Evolutionary conservation across 2,888 invertebrate species (phyloP), one percentile per base, ranked within the genome.

Genomic region (Melanophora roralis): DNA sequence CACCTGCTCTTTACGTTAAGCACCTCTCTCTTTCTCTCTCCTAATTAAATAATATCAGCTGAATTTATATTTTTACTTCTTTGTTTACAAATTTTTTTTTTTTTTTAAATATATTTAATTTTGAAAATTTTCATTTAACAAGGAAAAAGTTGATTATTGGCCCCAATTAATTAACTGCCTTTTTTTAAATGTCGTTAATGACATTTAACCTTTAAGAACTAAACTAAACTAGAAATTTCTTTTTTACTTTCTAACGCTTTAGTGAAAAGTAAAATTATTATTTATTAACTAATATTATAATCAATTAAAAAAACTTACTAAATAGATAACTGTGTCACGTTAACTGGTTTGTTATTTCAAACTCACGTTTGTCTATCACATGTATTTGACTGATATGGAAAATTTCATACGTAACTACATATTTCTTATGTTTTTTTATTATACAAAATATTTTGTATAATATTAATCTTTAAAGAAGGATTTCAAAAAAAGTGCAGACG

Each of bases 311-410:
- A 45, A 60, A 53, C 60, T 27, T 60, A 47, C 34, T 43, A 45
- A 51, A 51, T 51, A 71, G 78, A n/a, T n/a, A n/a, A n/a, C n/a
- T 73, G 78, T 76, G 78, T 81, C 82, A 83, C 82, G 81, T 83
- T 83, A 81, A 72, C 47, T 73, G 57, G 57, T 75, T 74, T 16
- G 43, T 71, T 64, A 57, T 59, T 78, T 53, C 57, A 62, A 65
- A 55, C 76, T 83, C 82, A 83, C 82, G 82, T 83, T 80, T 78
- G 81, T 36, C 64, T 65, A 73, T 81, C 80, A 82, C 80, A 80
- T 59, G 65, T 36, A 53, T 32, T 43, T 40, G 49, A 21, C 27
- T 59, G 21, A 1, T 27, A 36, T n/a, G 19, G 4, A 16, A 49
- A n/a, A 43, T 23, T 14, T n/a, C n/a, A n/a, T n/a, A n/a, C 47